Conservation (phyloP, 2,888 invertebrate species). For the Phasia obesa region DNA sequence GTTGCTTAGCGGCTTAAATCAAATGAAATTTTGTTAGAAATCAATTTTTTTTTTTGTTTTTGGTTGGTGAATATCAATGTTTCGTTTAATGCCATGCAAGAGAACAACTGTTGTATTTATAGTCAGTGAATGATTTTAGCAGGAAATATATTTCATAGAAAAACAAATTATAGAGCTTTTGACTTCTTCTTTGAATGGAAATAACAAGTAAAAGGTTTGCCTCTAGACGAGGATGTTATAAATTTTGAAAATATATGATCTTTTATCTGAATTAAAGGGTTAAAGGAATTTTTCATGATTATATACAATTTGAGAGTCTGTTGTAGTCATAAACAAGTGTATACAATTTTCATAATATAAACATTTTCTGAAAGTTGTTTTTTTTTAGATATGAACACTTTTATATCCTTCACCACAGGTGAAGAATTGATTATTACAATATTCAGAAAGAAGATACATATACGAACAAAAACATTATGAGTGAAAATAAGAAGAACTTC, state of each 20-base stretch:
- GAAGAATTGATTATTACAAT: too few species aligned
- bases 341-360: slow-evolving; percentile 7
- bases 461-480: too few species aligned
- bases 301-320: background rate
- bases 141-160: slow-evolving; percentile 73
- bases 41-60: slow-evolving; percentile 58
- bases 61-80: slow-evolving; percentile 57
- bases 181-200: slow-evolving; percentile 41
- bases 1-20: slow-evolving; percentile 77
- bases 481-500: too few species aligned
- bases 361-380: background rate
- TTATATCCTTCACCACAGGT: background rate
- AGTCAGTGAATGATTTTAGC: slow-evolving; percentile 64
- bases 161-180: slow-evolving; percentile 67
- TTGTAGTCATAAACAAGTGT: background rate
- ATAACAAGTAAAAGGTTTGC: slow-evolving; percentile 58
- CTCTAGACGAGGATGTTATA: slow-evolving; percentile 61
- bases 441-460: too few species aligned
- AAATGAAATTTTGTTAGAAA: slow-evolving; percentile 77
- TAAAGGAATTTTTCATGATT: background rate
- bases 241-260: slow-evolving; percentile 18
- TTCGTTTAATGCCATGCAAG: slow-evolving; percentile 27
- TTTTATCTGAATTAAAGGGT: background rate
- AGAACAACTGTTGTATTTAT: slow-evolving; percentile 42
- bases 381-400: background rate